Conservation (phyloP, 1,140 invertebrate genomes). For the Sinonovacula constricta region DNA sequence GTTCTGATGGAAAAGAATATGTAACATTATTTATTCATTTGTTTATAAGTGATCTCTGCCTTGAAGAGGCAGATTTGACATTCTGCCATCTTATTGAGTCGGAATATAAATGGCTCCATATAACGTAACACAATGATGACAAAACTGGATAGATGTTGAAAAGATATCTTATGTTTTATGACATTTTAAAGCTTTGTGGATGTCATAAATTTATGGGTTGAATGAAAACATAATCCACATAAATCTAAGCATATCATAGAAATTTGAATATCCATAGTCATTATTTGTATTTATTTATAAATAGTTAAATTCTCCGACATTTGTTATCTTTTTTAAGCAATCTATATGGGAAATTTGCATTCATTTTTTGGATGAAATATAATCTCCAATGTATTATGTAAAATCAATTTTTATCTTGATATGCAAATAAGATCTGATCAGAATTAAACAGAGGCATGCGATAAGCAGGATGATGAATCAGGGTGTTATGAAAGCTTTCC, state of each 20-base stretch:
- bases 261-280: conserved; percentile 37
- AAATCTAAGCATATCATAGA: conserved; percentile 23
- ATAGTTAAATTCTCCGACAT: conserved; percentile 37
- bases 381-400: conserved; percentile 46
- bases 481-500: conserved; percentile 49
- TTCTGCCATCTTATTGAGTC: too few species aligned
- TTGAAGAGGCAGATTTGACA: too few species aligned
- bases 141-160: too few species aligned
- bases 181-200: not conserved
- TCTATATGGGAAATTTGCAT: conserved; percentile 22
- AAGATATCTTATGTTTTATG: not conserved
- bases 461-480: conserved; percentile 47
- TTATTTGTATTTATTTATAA: conserved; percentile 45
- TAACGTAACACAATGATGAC: too few species aligned
- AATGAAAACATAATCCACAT: not conserved
- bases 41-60: too few species aligned
- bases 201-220: not conserved
- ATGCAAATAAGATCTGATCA: conserved; percentile 50
- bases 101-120: too few species aligned
- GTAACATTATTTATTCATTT: too few species aligned
- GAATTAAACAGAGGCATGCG: conserved; percentile 38
- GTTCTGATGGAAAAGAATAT: too few species aligned
- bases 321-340: conserved; percentile 6
- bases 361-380: conserved; percentile 52
- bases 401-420: conserved; percentile 55